A percentile compares a stretch with the other conserved stretches of the same genome.
These are phyloP conservation scores for Lithobates pipiens DNA, from an alignment of 2,797 vertebrate genomes.

Conservation along the genomic window DNA sequence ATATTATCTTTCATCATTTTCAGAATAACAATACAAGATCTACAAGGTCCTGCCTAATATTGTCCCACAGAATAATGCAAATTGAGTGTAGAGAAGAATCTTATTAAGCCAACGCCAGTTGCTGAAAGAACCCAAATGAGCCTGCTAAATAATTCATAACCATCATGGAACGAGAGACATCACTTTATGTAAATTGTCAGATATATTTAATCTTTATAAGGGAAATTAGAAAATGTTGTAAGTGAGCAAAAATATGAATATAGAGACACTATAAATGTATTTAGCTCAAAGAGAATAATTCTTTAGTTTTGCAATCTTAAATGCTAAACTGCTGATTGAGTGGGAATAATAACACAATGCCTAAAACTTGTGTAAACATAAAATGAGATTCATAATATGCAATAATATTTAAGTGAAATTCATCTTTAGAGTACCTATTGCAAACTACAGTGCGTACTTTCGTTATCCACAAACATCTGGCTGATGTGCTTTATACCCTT, in stretches of 20 bases:
- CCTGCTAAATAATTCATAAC: conserved; percentile 1
- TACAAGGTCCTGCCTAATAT: not conserved
- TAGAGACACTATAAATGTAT: not conserved
- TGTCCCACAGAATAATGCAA: not conserved
- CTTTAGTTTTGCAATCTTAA: not conserved
- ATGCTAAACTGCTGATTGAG: not conserved
- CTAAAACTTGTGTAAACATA: too few species aligned
- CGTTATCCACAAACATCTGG: too few species aligned
- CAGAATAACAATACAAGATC: conserved; percentile 18
- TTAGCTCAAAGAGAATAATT: not conserved
- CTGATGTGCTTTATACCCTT: too few species aligned
- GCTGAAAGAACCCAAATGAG: conserved; percentile 7
- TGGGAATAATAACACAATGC: not conserved
- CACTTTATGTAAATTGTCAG: conserved; percentile 9
- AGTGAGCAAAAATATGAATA: not conserved
- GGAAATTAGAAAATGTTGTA: conserved; percentile 10
- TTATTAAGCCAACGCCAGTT: not conserved
- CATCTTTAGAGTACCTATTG: too few species aligned
- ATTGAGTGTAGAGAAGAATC: not conserved
- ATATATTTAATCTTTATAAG: conserved; percentile 10
- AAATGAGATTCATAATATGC: not conserved
- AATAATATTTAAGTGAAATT: too few species aligned
- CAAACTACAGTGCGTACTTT: too few species aligned
- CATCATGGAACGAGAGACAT: not conserved
- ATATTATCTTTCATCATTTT: conserved; percentile 15